phyloP scores from a whole-genome alignment of 2,888 invertebrate genomes.

The Xanthia togata region DNA sequence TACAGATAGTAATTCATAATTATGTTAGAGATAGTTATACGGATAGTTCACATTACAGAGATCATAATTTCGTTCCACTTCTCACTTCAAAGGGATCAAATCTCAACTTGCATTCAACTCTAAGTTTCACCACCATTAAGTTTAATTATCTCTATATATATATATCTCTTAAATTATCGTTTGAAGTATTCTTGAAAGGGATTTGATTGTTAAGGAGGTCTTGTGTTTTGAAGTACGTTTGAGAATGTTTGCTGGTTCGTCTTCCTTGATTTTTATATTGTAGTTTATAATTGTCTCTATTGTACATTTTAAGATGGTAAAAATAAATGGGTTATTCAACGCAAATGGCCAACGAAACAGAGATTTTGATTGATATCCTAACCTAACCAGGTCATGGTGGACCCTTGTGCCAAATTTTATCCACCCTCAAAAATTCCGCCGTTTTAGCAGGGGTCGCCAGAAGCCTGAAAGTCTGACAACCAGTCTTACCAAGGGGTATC shows the following conservation, averaged over 20 bases:
- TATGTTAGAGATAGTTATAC: no score
- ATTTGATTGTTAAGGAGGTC: slow-evolving; percentile 14
- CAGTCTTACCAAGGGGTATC: no score
- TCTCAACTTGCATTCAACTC: background rate
- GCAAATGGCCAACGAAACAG: background rate
- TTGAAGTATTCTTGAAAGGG: slow-evolving; percentile 19
- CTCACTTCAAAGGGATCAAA: slow-evolving; percentile 1
- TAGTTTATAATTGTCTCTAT: background rate
- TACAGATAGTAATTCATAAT: background rate
- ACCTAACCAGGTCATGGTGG: no score
- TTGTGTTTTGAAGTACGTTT: slow-evolving; percentile 3
- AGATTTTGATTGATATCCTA: background rate
- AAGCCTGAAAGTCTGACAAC: no score
- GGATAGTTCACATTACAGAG: background rate
- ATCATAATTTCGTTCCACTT: background rate
- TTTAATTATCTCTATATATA: background rate
- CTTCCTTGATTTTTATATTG: no score
- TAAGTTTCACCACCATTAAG: background rate
- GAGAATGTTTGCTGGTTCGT: background rate
- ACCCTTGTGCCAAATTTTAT: background rate
- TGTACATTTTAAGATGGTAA: background rate
- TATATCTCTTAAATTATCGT: background rate
- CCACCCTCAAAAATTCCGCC: no score
- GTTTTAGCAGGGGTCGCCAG: no score
- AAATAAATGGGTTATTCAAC: background rate